Base-by-base conservation (phyloP, 2,888 invertebrate species). In the Dexiosoma caninum region DNA sequence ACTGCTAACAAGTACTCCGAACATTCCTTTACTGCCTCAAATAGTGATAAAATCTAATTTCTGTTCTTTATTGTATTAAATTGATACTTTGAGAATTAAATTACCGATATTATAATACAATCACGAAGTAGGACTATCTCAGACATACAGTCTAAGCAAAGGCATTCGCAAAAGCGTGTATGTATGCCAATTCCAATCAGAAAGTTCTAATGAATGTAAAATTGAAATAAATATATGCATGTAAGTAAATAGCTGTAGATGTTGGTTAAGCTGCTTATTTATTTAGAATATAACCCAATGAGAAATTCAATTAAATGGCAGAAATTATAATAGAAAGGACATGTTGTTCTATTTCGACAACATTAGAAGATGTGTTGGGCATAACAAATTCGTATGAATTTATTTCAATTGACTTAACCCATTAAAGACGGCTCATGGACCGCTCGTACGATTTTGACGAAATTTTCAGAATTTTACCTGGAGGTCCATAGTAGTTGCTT, bases 21-120 rank as follows among this genome's bases (percentile, higher is more conserved):
- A 32, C n/a, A 59, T 55, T 55, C 16, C 16, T 37, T 57, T 49
- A 42, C 51, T 69, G 71, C 79, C 79, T 51, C 57, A 40, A 62
- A 32, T 55, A 64, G 76, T 71, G 72, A 77, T 81, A 77, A 81
- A 81, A 81, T 81, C 69, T 81, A 77, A 77, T 81, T 81, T 67
- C 35, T 81, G 32, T 72, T 37, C 44, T 51, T 81, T 77, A 81
- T 81, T 77, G 69, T 55, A 32, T 62, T 72, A 76, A 81, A 77
- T 77, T 81, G 76, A 81, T 77, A 77, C 57, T 64, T 66, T 51
- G 69, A 64, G 67, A 72, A 57, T 77, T 72, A 72, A 77, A 62
- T 72, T 53, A 64, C 57, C 42, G 69, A 69, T 72, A 72, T 64
- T 62, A 49, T 81, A 72, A 72, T 69, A 40, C 46, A 57, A 72